Evolutionary conservation across 2,113 vertebrate genomes (phyloP).

Genomic region (Stegostoma tigrinum): DNA sequence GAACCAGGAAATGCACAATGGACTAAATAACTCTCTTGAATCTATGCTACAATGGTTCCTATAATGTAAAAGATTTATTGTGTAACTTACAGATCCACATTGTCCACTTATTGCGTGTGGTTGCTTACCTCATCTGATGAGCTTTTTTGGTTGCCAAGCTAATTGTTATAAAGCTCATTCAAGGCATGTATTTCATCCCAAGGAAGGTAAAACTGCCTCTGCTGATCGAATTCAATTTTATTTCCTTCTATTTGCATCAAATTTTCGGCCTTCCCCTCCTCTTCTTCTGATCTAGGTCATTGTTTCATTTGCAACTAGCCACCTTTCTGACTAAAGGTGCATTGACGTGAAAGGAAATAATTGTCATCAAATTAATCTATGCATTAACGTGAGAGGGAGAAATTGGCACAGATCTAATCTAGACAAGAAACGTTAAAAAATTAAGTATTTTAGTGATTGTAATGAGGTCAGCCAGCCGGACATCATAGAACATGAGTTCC

Average conservation of each 20-base stretch:
- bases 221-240: neutral
- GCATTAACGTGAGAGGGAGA: neutral
- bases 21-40: neutral
- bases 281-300: neutral
- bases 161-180: neutral
- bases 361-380: neutral
- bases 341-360: neutral
- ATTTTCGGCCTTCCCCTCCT: neutral
- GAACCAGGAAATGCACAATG: neutral
- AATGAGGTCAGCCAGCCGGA: too few relatives aligned
- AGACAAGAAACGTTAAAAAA: neutral
- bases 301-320: neutral
- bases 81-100: neutral
- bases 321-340: neutral
- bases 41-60: neutral
- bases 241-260: neutral
- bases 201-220: neutral
- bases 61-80: neutral
- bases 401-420: neutral
- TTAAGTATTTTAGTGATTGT: too few relatives aligned
- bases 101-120: neutral
- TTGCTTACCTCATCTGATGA: neutral
- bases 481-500: too few relatives aligned
- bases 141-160: neutral
- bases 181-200: neutral